Evolutionary conservation across 2,888 invertebrate genomes (phyloP).

Genomic region (Formica aserva): DNA sequence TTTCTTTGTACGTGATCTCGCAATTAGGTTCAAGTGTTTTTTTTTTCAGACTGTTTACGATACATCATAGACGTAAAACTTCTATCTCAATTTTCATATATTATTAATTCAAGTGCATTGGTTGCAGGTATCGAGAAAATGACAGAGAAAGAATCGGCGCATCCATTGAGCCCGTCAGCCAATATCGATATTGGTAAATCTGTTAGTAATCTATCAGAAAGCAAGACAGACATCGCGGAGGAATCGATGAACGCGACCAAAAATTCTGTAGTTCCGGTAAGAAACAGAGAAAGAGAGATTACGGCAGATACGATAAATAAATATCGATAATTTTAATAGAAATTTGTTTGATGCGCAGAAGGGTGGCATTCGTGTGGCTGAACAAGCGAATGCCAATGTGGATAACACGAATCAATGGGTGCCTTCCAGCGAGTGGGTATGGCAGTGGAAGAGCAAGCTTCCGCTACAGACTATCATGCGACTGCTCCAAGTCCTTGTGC

Average conservation of each 20-base stretch:
- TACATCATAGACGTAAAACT: background rate
- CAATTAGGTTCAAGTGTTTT: background rate
- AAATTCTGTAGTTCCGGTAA: constrained; percentile 84
- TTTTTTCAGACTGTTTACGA: background rate
- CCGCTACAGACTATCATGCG: constrained; percentile 99
- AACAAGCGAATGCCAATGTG: constrained; percentile 78
- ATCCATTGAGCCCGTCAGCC: constrained; percentile 87
- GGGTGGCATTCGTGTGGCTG: constrained; percentile 89
- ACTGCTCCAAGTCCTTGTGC: constrained; percentile 98
- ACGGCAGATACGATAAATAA: background rate
- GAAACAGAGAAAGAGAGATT: constrained; percentile 34
- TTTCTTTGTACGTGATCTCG: background rate
- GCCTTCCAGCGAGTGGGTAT: constrained; percentile 98
- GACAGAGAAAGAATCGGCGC: constrained; percentile 98
- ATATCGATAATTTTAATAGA: background rate
- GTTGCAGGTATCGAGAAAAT: constrained; percentile 93
- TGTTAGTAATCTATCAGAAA: constrained; percentile 66
- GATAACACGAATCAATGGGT: constrained; percentile 89
- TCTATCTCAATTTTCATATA: background rate
- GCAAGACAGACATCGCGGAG: constrained; percentile 70
- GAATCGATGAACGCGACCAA: constrained; percentile 70
- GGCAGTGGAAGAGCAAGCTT: constrained; percentile 98
- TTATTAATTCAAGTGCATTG: background rate
- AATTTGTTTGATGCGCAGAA: constrained; percentile 84
- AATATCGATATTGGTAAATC: constrained; percentile 77